These are phyloP conservation scores for Dolichopus griseipennis DNA, from an alignment of 2,888 invertebrate genomes.

Conservation along the genomic window DNA sequence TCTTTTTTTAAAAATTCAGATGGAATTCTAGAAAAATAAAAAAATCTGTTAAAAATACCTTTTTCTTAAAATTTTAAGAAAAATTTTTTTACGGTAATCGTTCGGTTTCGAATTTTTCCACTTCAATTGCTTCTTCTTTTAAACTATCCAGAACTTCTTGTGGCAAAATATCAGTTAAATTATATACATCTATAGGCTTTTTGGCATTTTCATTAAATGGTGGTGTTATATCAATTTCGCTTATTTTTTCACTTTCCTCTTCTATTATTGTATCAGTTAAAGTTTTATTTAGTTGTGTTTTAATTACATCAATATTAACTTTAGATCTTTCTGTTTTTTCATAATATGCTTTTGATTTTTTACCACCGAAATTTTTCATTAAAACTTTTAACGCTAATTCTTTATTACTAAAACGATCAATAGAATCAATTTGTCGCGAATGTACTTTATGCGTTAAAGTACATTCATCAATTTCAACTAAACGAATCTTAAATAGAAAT, in stretches of 20 bases:
- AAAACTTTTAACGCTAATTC: conserved; percentile 24
- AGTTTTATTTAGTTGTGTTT: conserved; percentile 33
- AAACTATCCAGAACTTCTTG: conserved; percentile 30
- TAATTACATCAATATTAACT: conserved; percentile 34
- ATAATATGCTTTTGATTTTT: conserved; percentile 30
- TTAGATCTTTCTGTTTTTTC: conserved; percentile 32
- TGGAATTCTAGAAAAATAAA: conserved; percentile 28
- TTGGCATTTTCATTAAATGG: conserved; percentile 32
- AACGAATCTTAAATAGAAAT: conserved; percentile 25
- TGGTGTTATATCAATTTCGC: conserved; percentile 30
- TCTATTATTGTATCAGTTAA: conserved; percentile 25
- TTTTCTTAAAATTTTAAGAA: too few relatives aligned
- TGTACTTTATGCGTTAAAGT: conserved; percentile 14
- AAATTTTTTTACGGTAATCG: conserved; percentile 36
- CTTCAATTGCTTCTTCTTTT: conserved; percentile 35
- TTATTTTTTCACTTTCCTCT: conserved; percentile 20
- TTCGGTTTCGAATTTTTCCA: conserved; percentile 26
- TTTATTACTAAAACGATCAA: conserved; percentile 23
- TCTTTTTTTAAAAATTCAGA: conserved; percentile 29
- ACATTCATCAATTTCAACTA: conserved; percentile 18
- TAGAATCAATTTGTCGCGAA: background rate
- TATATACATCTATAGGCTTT: conserved; percentile 30
- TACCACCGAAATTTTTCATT: conserved; percentile 36
- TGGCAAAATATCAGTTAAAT: conserved; percentile 33
- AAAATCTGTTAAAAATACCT: background rate